Evolutionary conservation across 1,140 invertebrate genomes (phyloP).

Genomic region (Aplysia californica): DNA sequence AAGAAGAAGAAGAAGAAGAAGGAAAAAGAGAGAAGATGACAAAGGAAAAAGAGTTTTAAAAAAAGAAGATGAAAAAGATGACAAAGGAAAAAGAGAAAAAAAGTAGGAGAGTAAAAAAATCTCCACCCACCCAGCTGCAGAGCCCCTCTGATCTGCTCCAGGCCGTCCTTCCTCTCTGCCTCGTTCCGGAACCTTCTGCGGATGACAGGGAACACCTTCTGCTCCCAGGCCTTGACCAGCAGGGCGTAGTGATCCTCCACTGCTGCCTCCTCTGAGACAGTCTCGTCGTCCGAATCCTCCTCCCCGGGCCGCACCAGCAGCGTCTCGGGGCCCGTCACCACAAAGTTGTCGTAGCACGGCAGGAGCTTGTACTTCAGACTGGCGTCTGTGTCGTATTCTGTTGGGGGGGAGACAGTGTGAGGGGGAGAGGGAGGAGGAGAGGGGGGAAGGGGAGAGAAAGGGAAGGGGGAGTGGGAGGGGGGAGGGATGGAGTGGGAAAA

Average conservation of each 20-base stretch:
- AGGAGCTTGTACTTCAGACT: conserved; percentile 60
- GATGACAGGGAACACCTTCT: conserved; percentile 68
- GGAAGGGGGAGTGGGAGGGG: no score
- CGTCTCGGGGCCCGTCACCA: conserved; percentile 51
- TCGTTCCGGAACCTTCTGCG: conserved; percentile 68
- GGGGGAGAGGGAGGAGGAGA: no score
- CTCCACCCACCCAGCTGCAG: conserved; percentile 59
- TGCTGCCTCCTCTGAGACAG: conserved; percentile 49
- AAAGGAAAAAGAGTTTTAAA: no score
- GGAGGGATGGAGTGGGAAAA: no score
- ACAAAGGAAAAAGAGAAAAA: no score
- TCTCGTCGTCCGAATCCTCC: conserved; percentile 63
- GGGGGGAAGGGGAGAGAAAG: no score
- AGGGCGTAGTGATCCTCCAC: conserved; percentile 66
- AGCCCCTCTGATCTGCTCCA: conserved; percentile 69
- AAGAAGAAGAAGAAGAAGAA: no score
- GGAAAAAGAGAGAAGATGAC: neutral
- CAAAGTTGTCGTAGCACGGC: conserved; percentile 58
- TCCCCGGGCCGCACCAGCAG: conserved; percentile 42
- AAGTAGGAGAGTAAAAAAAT: no score
- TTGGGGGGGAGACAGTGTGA: no score
- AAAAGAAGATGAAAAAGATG: no score
- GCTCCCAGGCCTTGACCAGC: conserved; percentile 68
- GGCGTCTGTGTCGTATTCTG: conserved; percentile 62
- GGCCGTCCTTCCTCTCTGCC: conserved; percentile 67